These are phyloP conservation scores for Lepidotrigona ventralis DNA, from an alignment of 1,140 invertebrate genomes.

Conservation along the genomic window DNA sequence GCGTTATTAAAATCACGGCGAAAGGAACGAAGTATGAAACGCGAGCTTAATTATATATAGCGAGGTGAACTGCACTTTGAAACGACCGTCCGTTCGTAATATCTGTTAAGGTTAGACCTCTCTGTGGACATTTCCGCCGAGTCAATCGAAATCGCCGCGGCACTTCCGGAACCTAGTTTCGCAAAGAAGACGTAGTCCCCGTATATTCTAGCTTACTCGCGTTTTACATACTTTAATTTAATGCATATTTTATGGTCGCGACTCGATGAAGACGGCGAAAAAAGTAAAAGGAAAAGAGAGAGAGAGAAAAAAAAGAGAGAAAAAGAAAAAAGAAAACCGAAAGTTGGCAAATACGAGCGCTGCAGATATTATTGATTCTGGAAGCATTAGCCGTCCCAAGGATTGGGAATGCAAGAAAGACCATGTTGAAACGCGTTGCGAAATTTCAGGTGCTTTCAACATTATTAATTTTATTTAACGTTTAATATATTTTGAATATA, in stretches of 20 bases:
- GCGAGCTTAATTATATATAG: background rate
- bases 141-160: no score
- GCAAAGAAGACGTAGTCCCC: no score
- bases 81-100: no score
- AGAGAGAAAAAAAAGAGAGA: constrained; percentile 27
- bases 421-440: constrained; percentile 7
- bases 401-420: background rate
- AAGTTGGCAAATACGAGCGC: constrained; percentile 44
- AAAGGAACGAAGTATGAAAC: background rate
- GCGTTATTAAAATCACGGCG: background rate
- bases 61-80: no score
- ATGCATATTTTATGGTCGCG: background rate
- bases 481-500: no score
- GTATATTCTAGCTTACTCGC: no score
- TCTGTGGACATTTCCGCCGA: no score
- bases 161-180: no score
- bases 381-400: constrained; percentile 36
- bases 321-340: constrained; percentile 11
- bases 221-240: background rate
- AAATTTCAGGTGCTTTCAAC: background rate
- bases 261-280: background rate
- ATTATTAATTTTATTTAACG: no score
- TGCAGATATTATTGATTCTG: constrained; percentile 53
- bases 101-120: no score
- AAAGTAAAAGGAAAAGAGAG: background rate